These are phyloP conservation scores for Peribatodes rhomboidaria DNA, from an alignment of 2,888 invertebrate species.

Conservation along the genomic window DNA sequence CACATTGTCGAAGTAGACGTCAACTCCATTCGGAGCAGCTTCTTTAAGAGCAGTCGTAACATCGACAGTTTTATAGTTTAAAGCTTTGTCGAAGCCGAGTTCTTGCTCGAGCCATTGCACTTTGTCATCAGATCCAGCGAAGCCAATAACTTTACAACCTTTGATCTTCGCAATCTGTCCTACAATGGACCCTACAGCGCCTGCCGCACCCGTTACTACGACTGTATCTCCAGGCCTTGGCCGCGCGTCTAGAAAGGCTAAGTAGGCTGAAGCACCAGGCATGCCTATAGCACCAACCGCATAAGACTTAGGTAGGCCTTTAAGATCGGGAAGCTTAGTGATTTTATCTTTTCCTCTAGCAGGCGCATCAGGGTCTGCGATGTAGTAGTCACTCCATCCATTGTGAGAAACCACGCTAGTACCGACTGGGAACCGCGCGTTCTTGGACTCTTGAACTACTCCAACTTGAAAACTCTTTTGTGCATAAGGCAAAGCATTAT, in stretches of 20 bases:
- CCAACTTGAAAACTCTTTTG: slow-evolving; percentile 40
- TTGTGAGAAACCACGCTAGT: slow-evolving; percentile 84
- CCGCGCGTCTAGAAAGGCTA: slow-evolving; percentile 50
- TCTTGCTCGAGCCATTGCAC: not conserved
- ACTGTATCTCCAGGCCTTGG: not conserved
- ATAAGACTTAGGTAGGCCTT: not conserved
- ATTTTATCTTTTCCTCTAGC: not conserved
- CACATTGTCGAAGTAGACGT: not conserved
- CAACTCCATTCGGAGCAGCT: not conserved
- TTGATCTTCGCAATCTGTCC: slow-evolving; percentile 91
- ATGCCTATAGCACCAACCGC: not conserved
- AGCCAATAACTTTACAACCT: slow-evolving; percentile 87
- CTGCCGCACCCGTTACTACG: not conserved
- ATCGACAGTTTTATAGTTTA: not conserved
- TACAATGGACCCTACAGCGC: not conserved
- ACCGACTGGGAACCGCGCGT: slow-evolving; percentile 85
- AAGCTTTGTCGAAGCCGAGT: not conserved
- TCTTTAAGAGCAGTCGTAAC: not conserved
- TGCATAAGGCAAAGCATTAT: too few relatives aligned
- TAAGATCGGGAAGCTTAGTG: not conserved
- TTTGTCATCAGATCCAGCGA: slow-evolving; percentile 90
- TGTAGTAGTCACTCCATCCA: slow-evolving; percentile 88
- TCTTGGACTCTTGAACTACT: slow-evolving; percentile 66
- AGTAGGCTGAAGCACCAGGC: slow-evolving; percentile 1
- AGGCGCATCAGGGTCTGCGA: slow-evolving; percentile 13